Evolutionary conservation across 2,797 vertebrate species (phyloP).

Genomic region (Coendou prehensilis): DNA sequence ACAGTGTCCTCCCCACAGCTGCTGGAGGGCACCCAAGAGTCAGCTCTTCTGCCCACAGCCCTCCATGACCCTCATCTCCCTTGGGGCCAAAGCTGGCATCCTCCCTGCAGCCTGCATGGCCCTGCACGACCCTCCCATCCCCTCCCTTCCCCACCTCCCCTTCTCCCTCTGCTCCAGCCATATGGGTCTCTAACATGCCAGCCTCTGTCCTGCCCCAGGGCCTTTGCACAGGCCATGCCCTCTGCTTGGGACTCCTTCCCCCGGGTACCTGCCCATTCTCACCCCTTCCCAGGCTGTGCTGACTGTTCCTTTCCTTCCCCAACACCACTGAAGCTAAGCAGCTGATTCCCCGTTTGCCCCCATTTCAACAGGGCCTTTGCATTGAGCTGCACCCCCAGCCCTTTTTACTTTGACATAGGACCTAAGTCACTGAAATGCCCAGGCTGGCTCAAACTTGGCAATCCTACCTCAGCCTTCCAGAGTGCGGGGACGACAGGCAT

Average conservation of each 20-base stretch:
- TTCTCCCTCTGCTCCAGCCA: rapidly evolving
- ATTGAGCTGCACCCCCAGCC: background rate
- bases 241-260: background rate
- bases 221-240: background rate
- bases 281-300: background rate
- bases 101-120: background rate
- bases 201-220: background rate
- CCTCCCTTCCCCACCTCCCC: too few relatives aligned
- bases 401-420: background rate
- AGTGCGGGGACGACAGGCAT: background rate
- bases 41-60: too few relatives aligned
- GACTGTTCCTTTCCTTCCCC: background rate
- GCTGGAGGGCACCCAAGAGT: background rate
- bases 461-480: background rate
- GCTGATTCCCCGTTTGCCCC: background rate
- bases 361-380: background rate
- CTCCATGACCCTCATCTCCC: background rate
- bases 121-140: background rate
- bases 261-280: background rate
- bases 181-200: background rate
- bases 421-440: background rate
- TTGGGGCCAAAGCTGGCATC: background rate
- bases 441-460: background rate
- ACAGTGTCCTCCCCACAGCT: background rate
- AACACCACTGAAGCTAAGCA: background rate